phyloP scores from a whole-genome alignment of 2,797 vertebrate genomes.

The Halcyon chelicuti region DNA sequence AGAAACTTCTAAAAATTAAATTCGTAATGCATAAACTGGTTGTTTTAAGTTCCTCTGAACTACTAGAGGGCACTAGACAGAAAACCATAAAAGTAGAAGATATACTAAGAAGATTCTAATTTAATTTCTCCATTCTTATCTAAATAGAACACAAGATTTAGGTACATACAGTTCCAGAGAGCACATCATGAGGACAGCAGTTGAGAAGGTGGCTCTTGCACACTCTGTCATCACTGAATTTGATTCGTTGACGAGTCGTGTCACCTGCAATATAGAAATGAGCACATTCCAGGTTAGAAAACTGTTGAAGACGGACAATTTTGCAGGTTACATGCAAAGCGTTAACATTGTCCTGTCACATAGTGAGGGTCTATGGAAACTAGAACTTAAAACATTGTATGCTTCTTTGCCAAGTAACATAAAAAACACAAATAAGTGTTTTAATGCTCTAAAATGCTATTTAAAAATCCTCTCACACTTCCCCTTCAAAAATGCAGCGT shows the following conservation, averaged over 20 bases:
- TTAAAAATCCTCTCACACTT: constrained; percentile 15
- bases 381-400: constrained; percentile 9
- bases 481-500: constrained; percentile 5
- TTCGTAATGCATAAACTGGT: background rate
- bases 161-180: constrained; percentile 95
- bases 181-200: constrained; percentile 97
- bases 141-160: background rate
- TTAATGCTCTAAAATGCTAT: constrained; percentile 2
- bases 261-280: constrained; percentile 88
- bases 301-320: background rate
- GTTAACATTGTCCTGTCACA: background rate
- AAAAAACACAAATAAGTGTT: background rate
- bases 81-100: background rate
- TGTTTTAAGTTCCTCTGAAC: background rate
- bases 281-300: constrained; percentile 73
- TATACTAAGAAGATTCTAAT: background rate
- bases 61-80: background rate
- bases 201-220: constrained; percentile 99
- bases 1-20: background rate
- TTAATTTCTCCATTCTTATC: background rate
- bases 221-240: constrained; percentile 96
- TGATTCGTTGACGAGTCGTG: constrained; percentile 95
- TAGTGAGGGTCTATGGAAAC: background rate
- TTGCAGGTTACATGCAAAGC: constrained; percentile 62
- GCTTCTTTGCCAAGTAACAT: constrained; percentile 16